Evolutionary conservation across 2,888 invertebrate species (phyloP).

Genomic region (Oxycera nigricornis): DNA sequence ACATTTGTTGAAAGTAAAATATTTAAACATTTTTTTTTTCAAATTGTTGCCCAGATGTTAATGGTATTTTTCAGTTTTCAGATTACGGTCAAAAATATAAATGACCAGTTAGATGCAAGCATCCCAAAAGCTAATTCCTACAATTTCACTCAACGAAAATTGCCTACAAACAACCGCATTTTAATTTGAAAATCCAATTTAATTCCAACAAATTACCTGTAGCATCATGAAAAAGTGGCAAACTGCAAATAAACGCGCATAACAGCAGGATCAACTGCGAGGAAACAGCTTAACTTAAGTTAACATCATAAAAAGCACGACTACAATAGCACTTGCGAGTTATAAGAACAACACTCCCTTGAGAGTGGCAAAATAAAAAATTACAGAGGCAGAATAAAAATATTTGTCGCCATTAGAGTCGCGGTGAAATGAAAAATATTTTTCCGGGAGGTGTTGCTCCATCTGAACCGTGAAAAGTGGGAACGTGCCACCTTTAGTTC

Average conservation of each 20-base stretch:
- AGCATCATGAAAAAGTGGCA: no score
- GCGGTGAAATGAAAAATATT: slow-evolving; percentile 25
- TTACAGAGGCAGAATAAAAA: slow-evolving; percentile 16
- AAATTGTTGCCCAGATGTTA: no score
- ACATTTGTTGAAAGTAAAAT: no score
- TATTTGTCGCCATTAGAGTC: slow-evolving; percentile 37
- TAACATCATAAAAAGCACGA: slow-evolving; percentile 29
- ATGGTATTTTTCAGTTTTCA: no score
- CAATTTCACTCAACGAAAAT: no score
- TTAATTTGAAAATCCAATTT: no score
- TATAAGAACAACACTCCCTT: slow-evolving; percentile 16
- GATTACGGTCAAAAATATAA: no score
- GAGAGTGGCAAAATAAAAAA: slow-evolving; percentile 34
- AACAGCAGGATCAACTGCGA: neutral
- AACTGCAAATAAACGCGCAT: neutral
- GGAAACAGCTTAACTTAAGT: slow-evolving; percentile 28
- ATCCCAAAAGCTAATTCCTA: no score
- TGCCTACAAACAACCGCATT: no score
- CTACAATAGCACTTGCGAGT: slow-evolving; percentile 26
- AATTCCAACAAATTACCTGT: no score
- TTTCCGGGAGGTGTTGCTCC: neutral
- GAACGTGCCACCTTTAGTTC: slow-evolving; percentile 20
- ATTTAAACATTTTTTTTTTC: no score
- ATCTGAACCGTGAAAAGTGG: neutral
- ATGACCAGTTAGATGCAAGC: no score